Evolutionary conservation across 2,888 invertebrate genomes (phyloP).

Genomic region (Protonemura montana): DNA sequence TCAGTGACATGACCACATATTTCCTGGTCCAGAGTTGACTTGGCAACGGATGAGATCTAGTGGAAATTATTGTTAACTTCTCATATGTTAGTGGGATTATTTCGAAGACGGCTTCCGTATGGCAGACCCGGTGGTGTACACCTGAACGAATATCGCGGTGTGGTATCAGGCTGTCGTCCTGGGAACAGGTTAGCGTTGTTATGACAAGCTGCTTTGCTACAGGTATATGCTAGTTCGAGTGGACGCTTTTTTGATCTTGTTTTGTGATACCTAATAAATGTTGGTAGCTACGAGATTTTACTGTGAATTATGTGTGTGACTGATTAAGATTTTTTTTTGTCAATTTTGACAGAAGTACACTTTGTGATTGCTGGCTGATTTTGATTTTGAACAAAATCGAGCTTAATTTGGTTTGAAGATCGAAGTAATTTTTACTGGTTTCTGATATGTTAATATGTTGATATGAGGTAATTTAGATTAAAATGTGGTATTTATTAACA

Average conservation of each 20-base stretch:
- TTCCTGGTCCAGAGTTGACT: not conserved
- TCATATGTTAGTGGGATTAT: not conserved
- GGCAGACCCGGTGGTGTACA: not conserved
- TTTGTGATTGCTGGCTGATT: too few relatives aligned
- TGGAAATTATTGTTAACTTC: not conserved
- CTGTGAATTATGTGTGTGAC: not conserved
- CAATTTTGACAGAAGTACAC: too few relatives aligned
- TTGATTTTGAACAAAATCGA: too few relatives aligned
- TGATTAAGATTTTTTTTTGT: not conserved
- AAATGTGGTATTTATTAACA: too few relatives aligned
- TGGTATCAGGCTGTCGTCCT: not conserved
- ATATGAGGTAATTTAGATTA: too few relatives aligned
- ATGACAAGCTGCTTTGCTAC: not conserved
- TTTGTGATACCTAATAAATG: not conserved
- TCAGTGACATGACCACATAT: not conserved
- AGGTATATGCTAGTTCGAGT: not conserved
- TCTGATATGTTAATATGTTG: too few relatives aligned
- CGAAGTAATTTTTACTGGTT: too few relatives aligned
- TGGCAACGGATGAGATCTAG: not conserved
- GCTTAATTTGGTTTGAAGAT: too few relatives aligned
- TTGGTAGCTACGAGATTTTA: not conserved
- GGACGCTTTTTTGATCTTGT: not conserved
- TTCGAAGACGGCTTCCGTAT: not conserved
- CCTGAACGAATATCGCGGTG: not conserved
- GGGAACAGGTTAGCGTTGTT: not conserved